Base-by-base conservation (phyloP, 2,797 vertebrate genomes). In the Botia kubotai region DNA sequence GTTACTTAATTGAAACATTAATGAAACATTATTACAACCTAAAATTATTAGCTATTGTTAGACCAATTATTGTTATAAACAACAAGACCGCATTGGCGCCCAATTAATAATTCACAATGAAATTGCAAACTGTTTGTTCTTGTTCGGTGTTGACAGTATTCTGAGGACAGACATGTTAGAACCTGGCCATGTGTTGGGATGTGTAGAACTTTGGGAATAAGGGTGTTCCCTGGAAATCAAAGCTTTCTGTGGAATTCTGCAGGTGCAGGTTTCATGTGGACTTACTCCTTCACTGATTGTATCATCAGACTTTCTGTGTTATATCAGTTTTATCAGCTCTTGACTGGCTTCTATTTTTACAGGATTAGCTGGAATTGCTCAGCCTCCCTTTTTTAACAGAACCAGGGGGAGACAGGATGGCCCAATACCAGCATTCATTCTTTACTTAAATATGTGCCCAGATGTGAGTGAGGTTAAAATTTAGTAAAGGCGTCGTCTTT, bases 91-190 rank as follows among this genome's bases (percentile, higher is more conserved):
- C 23, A 21, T 14, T 46, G 39, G 36, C 50, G 26, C n/a, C 50
- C n/a, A 57, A 57, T 57, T 1, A 23, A 57, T 72, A 23, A 57
- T 72, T 72, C 1, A 72, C 19, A 10, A 19, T 23, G 10, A 7
- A 74, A 29, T 29, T 26, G 23, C 23, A 2, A 26, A 26, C 23
- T 58, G 19, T 19, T 23, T 19, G 7, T 58, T 19, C 55, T 26
- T 62, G 58, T 62, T 62, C 21, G 29, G 11, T 29, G 17, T 13
- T 36, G 65, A 19, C 80, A 57, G 77, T 73, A 83, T 87, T 85
- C 17, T 71, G 57, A 72, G 80, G 71, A 2, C 57, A 36, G 75
- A 73, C 87, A 87, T 88, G 88, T 89, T 33, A 89, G 82, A 72
- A 81, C 77, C 70, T 86, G 84, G 88, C 86, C 85, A 86, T 66